phyloP scores from a whole-genome alignment of 1,140 invertebrate genomes.

The Archivesica marissinica region DNA sequence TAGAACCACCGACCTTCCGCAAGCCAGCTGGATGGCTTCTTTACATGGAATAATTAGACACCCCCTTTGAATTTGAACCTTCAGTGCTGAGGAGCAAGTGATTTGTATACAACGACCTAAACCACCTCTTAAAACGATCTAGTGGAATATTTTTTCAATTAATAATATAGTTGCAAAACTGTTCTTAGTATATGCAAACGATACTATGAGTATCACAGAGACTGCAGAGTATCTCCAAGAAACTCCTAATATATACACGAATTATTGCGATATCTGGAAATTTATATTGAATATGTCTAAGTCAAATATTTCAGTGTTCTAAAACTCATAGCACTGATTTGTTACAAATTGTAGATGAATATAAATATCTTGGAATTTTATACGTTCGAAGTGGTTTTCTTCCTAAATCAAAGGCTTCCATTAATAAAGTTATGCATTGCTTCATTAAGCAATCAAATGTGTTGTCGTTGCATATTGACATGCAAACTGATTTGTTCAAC shows the following conservation, averaged over 20 bases:
- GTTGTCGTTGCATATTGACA: constrained; percentile 1
- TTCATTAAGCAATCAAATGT: neutral
- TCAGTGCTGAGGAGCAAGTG: too few species aligned
- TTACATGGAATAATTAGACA: too few species aligned
- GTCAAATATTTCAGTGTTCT: constrained; percentile 1
- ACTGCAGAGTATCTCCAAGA: neutral
- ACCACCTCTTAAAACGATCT: constrained; percentile 1
- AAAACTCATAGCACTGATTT: too few species aligned
- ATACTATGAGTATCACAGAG: constrained; percentile 1
- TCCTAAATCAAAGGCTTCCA: neutral
- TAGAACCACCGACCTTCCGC: too few species aligned
- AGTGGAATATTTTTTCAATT: neutral
- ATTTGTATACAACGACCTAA: too few species aligned
- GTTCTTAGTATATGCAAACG: constrained; percentile 3
- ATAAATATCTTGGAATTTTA: neutral
- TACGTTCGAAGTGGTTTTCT: constrained; percentile 2
- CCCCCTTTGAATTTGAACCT: too few species aligned
- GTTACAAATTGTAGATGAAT: neutral
- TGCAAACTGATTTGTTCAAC: constrained; percentile 42
- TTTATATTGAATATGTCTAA: neutral
- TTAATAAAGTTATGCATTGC: constrained; percentile 24
- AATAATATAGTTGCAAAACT: neutral
- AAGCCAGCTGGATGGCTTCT: too few species aligned
- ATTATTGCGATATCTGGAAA: constrained; percentile 22
- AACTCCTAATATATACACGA: neutral